Conservation (phyloP, 2,113 vertebrate species). For the Osmerus mordax region DNA sequence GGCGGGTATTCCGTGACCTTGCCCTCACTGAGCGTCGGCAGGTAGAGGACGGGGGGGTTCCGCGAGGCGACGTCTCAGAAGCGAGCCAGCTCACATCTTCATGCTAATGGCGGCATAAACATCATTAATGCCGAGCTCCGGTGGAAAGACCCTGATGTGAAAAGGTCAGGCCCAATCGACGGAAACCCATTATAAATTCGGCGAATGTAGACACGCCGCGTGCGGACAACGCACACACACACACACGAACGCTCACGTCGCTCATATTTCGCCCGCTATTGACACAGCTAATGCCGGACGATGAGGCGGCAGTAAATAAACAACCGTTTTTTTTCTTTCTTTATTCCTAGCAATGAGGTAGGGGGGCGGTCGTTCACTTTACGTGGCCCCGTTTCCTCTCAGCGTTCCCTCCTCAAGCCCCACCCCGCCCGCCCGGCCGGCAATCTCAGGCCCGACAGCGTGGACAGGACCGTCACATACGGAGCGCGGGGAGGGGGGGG, state of each 20-base stretch:
- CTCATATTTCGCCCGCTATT: too few species aligned
- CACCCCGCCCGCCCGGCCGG: too few species aligned
- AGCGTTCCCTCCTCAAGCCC: too few species aligned
- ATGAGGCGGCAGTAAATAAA: too few species aligned
- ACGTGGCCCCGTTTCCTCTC: too few species aligned
- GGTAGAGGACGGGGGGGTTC: constrained; percentile 15
- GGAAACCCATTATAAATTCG: not conserved
- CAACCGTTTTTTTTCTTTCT: too few species aligned
- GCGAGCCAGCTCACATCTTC: constrained; percentile 19
- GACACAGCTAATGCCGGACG: too few species aligned
- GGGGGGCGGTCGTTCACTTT: too few species aligned
- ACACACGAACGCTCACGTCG: not conserved
- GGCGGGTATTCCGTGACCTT: not conserved
- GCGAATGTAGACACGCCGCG: not conserved
- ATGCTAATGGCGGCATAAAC: constrained; percentile 30
- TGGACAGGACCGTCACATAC: too few species aligned
- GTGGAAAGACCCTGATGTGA: not conserved
- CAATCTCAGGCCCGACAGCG: too few species aligned
- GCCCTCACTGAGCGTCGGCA: not conserved
- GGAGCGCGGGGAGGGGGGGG: too few species aligned
- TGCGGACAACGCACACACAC: not conserved
- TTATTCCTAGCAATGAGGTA: too few species aligned
- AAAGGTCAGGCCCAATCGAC: constrained; percentile 22
- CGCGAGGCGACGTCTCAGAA: constrained; percentile 27
- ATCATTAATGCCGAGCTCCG: constrained; percentile 38